Evolutionary conservation across 1,140 invertebrate genomes (phyloP), one percentile per base, ranked within the genome.

Genomic region (Trachymyrmex cornetzi): DNA sequence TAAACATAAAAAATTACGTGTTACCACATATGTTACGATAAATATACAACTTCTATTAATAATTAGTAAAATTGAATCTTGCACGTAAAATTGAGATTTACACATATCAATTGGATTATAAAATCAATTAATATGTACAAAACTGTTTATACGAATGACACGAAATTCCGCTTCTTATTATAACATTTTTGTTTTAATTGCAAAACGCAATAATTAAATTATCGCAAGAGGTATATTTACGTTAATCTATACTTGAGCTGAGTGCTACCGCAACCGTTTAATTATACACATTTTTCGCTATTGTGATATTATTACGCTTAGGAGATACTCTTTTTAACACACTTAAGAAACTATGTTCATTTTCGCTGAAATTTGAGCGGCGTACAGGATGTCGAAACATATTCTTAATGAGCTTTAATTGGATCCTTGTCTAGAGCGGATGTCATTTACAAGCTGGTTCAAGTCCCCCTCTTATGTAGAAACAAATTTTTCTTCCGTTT

Each of bases 381-480:
- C 71, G 24, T 50, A 71, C 63, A 67, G 48, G 19, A 61, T 74
- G 63, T 85, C 84, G 84, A 81, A 91, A 85, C 86, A 63, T 34
- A 72, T 85, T 89, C 66, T 81, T 90, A 92, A 93, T 88, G 88
- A 92, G 86, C 87, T 74, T 85, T 92, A 92, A 93, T 93, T 92
- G 89, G 81, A 75, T 88, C 7, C 34, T 90, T 48, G 75, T 74
- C 74, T 61, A 79, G 44, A 74, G 48, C 64, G 80, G 34, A 55
- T 77, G 44, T 84, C 84, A 79, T 77, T 91, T 89, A 88, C 34
- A 85, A 3, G 6, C 67, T 19, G 9, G 16, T 24, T 34, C 11
- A 24, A 86, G 30, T 22, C 30, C 2, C 67, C n/a, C 3, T 30
- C 57, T 59, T 19, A 19, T 50, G n/a, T 34, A 14, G 30, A 67